Percentiles rank a stretch among this genome's conserved stretches.
phyloP scores from a whole-genome alignment of 2,797 vertebrate species.

The Phataginus tetradactyla region DNA sequence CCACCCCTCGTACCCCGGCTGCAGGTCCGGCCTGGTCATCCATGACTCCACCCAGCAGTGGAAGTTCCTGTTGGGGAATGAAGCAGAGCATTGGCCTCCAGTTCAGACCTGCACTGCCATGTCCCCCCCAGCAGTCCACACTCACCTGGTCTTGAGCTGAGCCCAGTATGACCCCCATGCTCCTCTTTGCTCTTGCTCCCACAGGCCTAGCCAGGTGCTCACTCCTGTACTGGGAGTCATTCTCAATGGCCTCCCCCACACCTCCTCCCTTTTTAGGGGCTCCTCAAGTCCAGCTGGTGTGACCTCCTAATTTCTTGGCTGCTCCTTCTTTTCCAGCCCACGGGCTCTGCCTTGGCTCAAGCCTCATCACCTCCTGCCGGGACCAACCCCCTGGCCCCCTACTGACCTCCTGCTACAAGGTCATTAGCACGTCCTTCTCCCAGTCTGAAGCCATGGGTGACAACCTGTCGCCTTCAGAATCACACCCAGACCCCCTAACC shows the following conservation, averaged over 20 bases:
- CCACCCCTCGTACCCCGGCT: conserved; percentile 89
- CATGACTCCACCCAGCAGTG: conserved; percentile 95
- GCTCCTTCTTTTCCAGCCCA: background rate
- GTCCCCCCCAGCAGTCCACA: rapidly evolving
- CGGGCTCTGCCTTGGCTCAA: background rate
- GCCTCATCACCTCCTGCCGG: background rate
- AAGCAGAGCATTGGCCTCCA: too few species aligned
- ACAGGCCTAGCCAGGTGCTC: background rate
- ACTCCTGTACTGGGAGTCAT: background rate
- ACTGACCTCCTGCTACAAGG: background rate
- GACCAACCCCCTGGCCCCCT: background rate
- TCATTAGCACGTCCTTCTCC: too few species aligned
- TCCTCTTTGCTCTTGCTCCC: background rate
- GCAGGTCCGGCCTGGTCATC: conserved; percentile 92
- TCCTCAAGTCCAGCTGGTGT: background rate
- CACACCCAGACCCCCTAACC: background rate
- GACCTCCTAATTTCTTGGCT: background rate
- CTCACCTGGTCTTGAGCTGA: background rate
- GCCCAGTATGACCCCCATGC: rapidly evolving
- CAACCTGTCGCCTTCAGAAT: background rate
- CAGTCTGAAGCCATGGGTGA: background rate
- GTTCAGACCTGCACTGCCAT: background rate
- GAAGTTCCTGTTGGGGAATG: conserved; percentile 91
- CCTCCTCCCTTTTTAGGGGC: background rate
- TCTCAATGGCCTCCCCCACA: background rate